These are phyloP conservation scores for Euwallacea fornicatus DNA, from an alignment of 1,140 invertebrate species.

Conservation along the genomic window DNA sequence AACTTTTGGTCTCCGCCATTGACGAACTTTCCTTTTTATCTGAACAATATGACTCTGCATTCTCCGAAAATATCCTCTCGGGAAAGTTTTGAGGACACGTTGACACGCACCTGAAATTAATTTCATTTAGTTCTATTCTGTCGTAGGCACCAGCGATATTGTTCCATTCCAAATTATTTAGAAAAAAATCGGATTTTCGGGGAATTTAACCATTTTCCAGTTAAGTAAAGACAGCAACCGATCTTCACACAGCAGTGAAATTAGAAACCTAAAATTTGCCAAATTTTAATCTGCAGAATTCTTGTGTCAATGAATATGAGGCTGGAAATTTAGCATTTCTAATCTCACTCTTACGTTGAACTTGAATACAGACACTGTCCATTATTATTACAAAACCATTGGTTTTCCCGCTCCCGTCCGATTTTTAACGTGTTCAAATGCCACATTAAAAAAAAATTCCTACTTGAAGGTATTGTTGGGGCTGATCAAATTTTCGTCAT, in stretches of 20 bases:
- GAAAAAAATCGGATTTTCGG: not conserved
- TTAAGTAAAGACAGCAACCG: too few relatives aligned
- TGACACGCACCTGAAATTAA: conserved; percentile 81
- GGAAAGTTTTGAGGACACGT: conserved; percentile 78
- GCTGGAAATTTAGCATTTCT: not conserved
- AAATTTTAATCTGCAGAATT: too few relatives aligned
- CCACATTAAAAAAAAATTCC: not conserved
- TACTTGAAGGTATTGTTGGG: conserved; percentile 58
- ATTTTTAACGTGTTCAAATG: too few relatives aligned
- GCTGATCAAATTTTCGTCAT: conserved; percentile 59
- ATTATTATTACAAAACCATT: not conserved
- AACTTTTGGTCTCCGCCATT: conserved; percentile 26
- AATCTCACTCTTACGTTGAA: too few relatives aligned
- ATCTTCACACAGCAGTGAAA: too few relatives aligned
- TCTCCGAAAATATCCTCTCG: conserved; percentile 74
- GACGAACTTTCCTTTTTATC: conserved; percentile 56
- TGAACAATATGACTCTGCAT: conserved; percentile 80
- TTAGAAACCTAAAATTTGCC: too few relatives aligned
- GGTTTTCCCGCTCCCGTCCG: too few relatives aligned
- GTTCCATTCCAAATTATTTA: not conserved
- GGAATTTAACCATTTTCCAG: not conserved
- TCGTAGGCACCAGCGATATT: too few relatives aligned
- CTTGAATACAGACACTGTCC: not conserved
- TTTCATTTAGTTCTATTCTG: not conserved
- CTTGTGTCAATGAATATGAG: not conserved